These are phyloP conservation scores for Coptodon bakossiorum DNA, from an alignment of 2,113 vertebrate genomes.

Conservation along the genomic window DNA sequence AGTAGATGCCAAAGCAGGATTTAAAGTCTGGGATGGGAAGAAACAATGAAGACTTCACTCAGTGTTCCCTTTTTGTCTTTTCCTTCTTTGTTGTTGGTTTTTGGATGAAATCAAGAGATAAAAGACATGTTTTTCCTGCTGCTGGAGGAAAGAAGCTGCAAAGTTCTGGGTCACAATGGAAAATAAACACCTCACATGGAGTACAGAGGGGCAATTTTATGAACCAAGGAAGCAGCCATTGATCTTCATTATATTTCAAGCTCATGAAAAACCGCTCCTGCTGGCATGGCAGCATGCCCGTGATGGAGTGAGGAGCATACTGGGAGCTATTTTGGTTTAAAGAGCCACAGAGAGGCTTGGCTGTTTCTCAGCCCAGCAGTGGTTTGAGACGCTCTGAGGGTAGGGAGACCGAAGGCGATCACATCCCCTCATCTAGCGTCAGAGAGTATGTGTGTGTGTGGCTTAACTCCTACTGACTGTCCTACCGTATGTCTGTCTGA, in stretches of 20 bases:
- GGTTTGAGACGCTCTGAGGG: not conserved
- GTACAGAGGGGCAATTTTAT: not conserved
- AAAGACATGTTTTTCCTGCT: not conserved
- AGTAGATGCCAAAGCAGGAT: not conserved
- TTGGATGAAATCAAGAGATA: not conserved
- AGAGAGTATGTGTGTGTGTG: not conserved
- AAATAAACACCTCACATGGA: constrained; percentile 25
- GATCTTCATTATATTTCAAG: constrained; percentile 15
- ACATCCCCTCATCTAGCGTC: constrained; percentile 2
- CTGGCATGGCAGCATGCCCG: constrained; percentile 13
- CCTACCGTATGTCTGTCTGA: constrained; percentile 13
- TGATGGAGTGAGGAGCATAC: not conserved
- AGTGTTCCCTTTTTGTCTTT: not conserved
- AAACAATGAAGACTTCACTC: not conserved
- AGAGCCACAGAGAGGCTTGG: constrained; percentile 17
- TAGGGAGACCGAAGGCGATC: not conserved
- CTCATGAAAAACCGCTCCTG: not conserved
- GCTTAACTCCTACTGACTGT: constrained; percentile 10
- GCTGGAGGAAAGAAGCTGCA: not conserved
- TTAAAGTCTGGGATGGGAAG: not conserved
- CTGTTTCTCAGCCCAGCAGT: not conserved
- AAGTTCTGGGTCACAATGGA: not conserved
- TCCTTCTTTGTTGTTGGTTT: not conserved
- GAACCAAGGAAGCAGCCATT: constrained; percentile 25
- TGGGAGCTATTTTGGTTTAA: constrained; percentile 38